Base-by-base conservation (phyloP, 2,888 invertebrate species). In the Oegoconia quadripuncta region DNA sequence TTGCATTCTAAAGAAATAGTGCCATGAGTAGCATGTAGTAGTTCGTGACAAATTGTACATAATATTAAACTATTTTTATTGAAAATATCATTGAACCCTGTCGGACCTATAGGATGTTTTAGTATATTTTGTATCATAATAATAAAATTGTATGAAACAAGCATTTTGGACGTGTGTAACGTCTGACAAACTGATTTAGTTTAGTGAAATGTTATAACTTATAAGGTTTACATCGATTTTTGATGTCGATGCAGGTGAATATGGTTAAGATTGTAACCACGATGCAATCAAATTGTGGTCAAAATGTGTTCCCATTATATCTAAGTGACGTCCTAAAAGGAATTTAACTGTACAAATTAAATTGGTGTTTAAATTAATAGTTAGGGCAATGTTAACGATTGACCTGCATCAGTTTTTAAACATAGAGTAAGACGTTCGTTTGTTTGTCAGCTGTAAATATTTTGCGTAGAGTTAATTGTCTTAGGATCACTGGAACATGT, bases 391-490 rank as follows among this genome's bases (percentile, higher is more conserved):
- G 64, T 76, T 73, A 73, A 77, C 73, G 67, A 80, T 82, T 80
- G 70, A 79, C 78, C 81, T 81, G 84, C 84, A 81, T 83, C 79
- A 30, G 50, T 63, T 70, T 64, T 63, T 71, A 62, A 56, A 62
- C 59, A 59, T 65, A 64, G 60, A 46, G 44, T 77, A 76, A 75
- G 65, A 61, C 51, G 67, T 75, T 68, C 53, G 65, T 79, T 77
- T 74, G 70, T 81, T 75, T 72, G 71, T 72, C 68, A 59, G 82
- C 83, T 86, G 86, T 86, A 86, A 68, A 86, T 86, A 84, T 65
- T 69, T 71, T 63, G 83, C 84, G 65, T 82, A 84, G 74, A 59
- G 47, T 55, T 78, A 78, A 72, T 60, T 54, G 66, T 74, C 65
- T 62, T 75, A 74, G 71, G 74, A 82, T 82, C 79, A 78, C 67